Conservation (phyloP, 2,113 vertebrate species). For the Chascanopsetta lugubris region DNA sequence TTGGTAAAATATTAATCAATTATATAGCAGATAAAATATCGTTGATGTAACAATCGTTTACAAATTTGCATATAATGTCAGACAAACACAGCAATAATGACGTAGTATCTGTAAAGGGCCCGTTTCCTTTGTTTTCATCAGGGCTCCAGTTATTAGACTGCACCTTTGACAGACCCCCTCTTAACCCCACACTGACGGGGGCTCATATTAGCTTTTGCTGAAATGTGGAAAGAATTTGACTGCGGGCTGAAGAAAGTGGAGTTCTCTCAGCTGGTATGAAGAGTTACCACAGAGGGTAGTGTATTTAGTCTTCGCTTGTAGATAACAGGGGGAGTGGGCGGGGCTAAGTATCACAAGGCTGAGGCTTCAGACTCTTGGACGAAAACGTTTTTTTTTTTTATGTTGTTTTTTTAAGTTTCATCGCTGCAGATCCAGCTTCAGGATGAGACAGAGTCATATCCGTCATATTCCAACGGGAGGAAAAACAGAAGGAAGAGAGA, state of each 20-base stretch:
- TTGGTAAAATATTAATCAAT: no score
- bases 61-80: no score
- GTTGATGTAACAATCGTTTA: no score
- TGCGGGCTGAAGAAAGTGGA: not conserved
- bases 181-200: not conserved
- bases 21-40: no score
- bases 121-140: no score
- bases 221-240: not conserved
- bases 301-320: not conserved
- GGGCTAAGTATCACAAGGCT: not conserved
- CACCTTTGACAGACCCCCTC: not conserved
- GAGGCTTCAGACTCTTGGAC: not conserved
- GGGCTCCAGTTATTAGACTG: no score
- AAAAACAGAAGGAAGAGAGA: conserved; percentile 37
- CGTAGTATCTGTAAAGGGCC: no score
- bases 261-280: not conserved
- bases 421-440: conserved; percentile 15
- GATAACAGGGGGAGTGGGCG: not conserved
- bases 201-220: not conserved
- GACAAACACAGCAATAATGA: no score
- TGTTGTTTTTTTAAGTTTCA: conserved; percentile 34
- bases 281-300: not conserved
- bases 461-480: conserved; percentile 47
- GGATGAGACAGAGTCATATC: conserved; percentile 43
- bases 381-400: conserved; percentile 14